phyloP scores from a whole-genome alignment of 2,113 vertebrate genomes.

The Phyllostomus hastatus region DNA sequence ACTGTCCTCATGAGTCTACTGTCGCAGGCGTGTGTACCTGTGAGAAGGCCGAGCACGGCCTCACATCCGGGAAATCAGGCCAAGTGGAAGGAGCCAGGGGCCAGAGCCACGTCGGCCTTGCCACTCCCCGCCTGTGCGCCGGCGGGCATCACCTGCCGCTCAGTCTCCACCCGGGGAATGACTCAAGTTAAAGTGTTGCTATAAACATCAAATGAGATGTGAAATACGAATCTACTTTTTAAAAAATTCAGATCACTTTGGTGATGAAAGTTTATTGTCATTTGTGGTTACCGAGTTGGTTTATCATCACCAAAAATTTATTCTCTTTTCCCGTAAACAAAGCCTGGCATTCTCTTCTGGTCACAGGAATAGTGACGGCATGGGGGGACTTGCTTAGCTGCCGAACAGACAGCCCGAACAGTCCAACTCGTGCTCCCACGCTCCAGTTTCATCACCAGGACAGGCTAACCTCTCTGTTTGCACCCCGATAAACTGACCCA shows the following conservation, averaged over 20 bases:
- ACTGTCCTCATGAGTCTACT: not conserved
- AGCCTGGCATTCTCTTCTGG: not conserved
- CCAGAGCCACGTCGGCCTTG: not conserved
- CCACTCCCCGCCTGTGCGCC: no score
- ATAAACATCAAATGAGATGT: not conserved
- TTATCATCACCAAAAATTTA: slow-evolving; percentile 10
- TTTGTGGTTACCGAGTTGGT: not conserved
- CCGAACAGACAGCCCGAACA: not conserved
- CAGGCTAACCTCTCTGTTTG: not conserved
- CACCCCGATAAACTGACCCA: not conserved
- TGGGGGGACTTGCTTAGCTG: not conserved
- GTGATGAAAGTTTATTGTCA: not conserved
- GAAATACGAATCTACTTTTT: not conserved
- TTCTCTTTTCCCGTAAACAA: not conserved
- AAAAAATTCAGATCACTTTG: not conserved
- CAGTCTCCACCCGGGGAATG: not conserved
- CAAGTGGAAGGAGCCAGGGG: not conserved
- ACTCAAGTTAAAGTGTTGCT: not conserved
- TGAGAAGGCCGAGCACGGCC: not conserved
- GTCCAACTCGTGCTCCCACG: not conserved
- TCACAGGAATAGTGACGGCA: rapidly evolving
- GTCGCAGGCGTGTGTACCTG: rapidly evolving
- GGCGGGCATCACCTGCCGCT: rapidly evolving
- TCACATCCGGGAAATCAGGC: not conserved
- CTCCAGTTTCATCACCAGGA: not conserved